A percentile compares a stretch with the other conserved stretches of the same genome.
These are phyloP conservation scores for Etia nguti DNA, from an alignment of 2,113 vertebrate genomes.

Conservation along the genomic window DNA sequence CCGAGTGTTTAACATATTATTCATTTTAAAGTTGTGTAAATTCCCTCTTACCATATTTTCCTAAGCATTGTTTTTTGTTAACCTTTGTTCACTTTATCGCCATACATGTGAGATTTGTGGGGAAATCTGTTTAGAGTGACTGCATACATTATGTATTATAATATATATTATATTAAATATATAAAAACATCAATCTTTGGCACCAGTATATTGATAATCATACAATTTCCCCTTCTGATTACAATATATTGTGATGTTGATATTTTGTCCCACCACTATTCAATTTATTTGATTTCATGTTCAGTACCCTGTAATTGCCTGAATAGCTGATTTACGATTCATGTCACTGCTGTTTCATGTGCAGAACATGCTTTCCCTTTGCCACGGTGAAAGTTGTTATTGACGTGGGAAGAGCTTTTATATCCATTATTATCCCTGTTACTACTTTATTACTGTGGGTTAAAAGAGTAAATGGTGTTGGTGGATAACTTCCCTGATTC, in stretches of 20 bases:
- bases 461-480: slow-evolving; percentile 1
- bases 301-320: background rate
- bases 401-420: background rate
- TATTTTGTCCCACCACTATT: background rate
- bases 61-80: background rate
- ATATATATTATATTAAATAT: background rate
- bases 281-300: background rate
- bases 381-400: background rate
- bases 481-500: background rate
- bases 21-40: background rate
- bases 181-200: background rate
- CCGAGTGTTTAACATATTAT: background rate
- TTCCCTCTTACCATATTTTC: background rate
- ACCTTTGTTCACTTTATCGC: background rate
- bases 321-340: background rate
- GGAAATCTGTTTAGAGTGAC: background rate
- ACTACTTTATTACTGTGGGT: background rate
- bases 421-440: background rate
- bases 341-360: background rate
- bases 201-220: background rate
- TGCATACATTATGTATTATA: background rate
- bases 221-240: background rate
- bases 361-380: background rate
- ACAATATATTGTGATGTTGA: background rate
- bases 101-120: background rate